A percentile compares a stretch with the other conserved stretches of the same genome.
Conservation (phyloP, 2,888 invertebrate genomes). For the Drosophila tanythrix region DNA sequence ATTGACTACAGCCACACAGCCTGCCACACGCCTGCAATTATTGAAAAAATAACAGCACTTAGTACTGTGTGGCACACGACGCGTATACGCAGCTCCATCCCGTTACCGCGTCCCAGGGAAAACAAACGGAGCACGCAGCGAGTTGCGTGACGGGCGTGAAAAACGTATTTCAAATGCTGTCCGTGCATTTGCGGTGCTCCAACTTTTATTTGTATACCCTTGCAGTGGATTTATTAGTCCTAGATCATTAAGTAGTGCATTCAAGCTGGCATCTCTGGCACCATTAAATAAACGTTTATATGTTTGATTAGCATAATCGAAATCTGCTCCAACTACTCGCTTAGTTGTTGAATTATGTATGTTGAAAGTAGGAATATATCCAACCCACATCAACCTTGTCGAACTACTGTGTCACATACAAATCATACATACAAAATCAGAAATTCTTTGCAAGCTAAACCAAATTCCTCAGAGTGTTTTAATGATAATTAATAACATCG, state of each 20-base stretch:
- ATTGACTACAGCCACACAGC: constrained; percentile 52
- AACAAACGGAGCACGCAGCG: constrained; percentile 12
- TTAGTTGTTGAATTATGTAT: not conserved
- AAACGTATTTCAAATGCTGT: constrained; percentile 40
- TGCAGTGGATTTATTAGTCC: constrained; percentile 1
- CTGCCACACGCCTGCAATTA: constrained; percentile 70
- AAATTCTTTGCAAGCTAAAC: not conserved
- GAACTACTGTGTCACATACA: not conserved
- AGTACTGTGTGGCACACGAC: constrained; percentile 35
- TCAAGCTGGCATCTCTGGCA: not conserved
- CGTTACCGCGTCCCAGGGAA: constrained; percentile 12
- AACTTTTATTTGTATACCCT: constrained; percentile 2
- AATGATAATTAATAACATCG: not conserved
- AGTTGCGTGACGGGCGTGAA: constrained; percentile 54
- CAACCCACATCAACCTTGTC: not conserved
- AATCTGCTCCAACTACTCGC: not conserved
- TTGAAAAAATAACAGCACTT: constrained; percentile 47
- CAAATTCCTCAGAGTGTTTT: fast-evolving
- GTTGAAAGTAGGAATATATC: not conserved
- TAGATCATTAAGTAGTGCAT: not conserved
- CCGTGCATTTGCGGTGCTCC: constrained; percentile 1
- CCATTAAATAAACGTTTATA: not conserved
- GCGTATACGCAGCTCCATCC: constrained; percentile 64
- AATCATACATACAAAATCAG: not conserved
- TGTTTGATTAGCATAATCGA: not conserved